Conservation (phyloP, 2,113 vertebrate genomes). For the Tragelaphus strepsiceros region DNA sequence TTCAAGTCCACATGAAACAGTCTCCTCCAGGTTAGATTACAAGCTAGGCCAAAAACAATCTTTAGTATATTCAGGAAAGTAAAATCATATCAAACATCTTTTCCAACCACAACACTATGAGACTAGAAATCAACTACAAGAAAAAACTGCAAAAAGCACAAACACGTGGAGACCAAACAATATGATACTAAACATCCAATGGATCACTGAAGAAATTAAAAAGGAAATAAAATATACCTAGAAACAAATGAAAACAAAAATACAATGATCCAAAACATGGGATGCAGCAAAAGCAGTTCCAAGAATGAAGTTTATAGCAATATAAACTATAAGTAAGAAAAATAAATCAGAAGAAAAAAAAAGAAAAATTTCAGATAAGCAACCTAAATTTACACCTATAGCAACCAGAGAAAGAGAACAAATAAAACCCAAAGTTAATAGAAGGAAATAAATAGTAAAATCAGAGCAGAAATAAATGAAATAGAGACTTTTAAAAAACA, state of each 20-base stretch:
- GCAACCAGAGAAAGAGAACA: not conserved
- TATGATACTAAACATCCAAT: not conserved
- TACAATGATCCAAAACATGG: not conserved
- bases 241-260: not conserved
- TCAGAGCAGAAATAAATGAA: not conserved
- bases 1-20: not conserved
- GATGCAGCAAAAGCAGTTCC: not conserved
- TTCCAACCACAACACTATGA: not conserved
- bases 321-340: not conserved
- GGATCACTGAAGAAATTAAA: not conserved
- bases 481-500: not conserved
- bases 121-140: not conserved
- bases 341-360: not conserved
- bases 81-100: not conserved
- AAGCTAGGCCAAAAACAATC: not conserved
- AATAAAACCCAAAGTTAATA: not conserved
- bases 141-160: not conserved
- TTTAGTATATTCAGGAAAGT: not conserved
- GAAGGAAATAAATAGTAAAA: not conserved
- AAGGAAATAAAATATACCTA: not conserved
- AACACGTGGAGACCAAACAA: not conserved
- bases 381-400: not conserved
- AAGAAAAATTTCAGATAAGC: not conserved
- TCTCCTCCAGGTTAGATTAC: not conserved
- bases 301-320: not conserved